Evolutionary conservation across 37 sponge, comb jelly and placozoan genomes (phyloP), one percentile per base, ranked within the genome.

Genomic region (Geodia barretti): DNA sequence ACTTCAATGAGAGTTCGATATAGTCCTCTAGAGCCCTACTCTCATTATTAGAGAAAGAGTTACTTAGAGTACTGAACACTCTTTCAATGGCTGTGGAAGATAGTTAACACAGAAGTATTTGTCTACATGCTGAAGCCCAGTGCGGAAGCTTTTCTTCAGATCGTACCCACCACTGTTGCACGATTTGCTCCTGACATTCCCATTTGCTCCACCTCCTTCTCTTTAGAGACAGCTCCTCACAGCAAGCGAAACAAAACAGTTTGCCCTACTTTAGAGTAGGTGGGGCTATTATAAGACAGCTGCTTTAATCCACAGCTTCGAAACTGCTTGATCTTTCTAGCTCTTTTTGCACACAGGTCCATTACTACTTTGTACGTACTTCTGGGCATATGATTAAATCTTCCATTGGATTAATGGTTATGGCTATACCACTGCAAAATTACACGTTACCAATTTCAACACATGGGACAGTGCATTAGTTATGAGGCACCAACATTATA

Each of bases 31-130:
- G 61, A 75, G 25, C 59, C 23, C 60, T 59, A n/a, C 24, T 35
- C 42, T 77, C 64, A 43, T 77, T 35, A 25, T 58, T 37, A 8
- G 9, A 29, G 39, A 77, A 77, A 62, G 78, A 60, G 64, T 77
- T 33, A 3, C 32, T 79, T 28, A 79, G 68, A 41, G 47, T 41
- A 32, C 60, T 43, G 54, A 83, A 83, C 26, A 83, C 83, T 73
- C 83, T 47, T 74, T 83, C 83, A 34, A 74, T 67, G n/a, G 83
- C 74, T 30, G 75, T 68, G 37, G 83, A 83, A n/a, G 83, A 83
- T 41, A 73, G 83, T 39, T 83, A 75, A n/a, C 39, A 64, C 21
- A 83, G 68, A 9, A 73, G 42, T 3, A 74, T 47, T 58, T 60
- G 73, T 40, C 24, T 74, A 26, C 47, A 36, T 47, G 83, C 68